Conservation (phyloP, 1,140 invertebrate genomes). For the Chironomus striatipennis region DNA sequence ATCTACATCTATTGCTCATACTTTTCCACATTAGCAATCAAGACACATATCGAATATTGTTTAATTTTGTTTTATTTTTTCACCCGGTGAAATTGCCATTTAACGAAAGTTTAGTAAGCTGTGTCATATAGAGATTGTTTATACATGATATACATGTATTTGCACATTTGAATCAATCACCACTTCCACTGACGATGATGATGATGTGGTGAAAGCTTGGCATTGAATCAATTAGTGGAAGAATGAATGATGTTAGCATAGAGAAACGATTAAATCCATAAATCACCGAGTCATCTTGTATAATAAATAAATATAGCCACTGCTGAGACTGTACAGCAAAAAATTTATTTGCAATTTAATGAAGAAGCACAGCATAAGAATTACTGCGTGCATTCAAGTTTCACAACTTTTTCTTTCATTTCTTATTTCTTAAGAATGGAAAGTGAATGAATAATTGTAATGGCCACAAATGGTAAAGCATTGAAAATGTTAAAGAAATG, state of each 20-base stretch:
- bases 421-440: neutral
- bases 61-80: neutral
- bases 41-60: neutral
- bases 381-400: neutral
- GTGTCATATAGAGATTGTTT: neutral
- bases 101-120: neutral
- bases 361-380: neutral
- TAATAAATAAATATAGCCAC: neutral
- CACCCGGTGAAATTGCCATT: neutral
- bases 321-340: neutral
- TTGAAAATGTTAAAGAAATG: neutral
- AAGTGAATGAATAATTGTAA: neutral
- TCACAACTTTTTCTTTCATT: conserved; percentile 13
- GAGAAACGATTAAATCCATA: neutral
- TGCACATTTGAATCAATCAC: neutral
- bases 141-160: too few species aligned
- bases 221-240: conserved; percentile 8
- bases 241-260: neutral
- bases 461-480: neutral
- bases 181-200: neutral
- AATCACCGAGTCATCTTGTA: neutral
- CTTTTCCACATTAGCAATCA: neutral
- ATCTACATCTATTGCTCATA: neutral
- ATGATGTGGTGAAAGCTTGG: neutral
- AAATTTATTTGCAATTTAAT: neutral